Evolutionary conservation across 2,797 vertebrate species (phyloP), one percentile per base, ranked within the genome.

Genomic region (Tarsius wallacei): DNA sequence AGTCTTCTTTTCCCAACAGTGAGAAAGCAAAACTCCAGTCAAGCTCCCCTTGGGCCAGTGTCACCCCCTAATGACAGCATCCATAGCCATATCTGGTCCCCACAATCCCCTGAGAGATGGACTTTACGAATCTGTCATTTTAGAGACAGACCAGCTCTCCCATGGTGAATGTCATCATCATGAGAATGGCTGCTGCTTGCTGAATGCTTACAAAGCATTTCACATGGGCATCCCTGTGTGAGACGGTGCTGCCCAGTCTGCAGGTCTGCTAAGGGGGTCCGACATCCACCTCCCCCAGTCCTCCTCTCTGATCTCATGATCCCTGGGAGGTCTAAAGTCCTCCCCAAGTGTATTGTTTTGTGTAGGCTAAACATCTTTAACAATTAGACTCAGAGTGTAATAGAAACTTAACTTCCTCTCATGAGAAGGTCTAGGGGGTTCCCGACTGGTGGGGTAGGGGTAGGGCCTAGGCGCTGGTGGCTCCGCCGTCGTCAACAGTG

Each of bases 131-230:
- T 42, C 12, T 42, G 22, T 61, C 13, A 4, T 49, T 76, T 66
- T 5, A 61, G 85, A 64, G n/a, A 49, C 1, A 76, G 76, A 51
- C 4, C 7, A 8, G 19, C 55, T 47, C 57, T 68, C 57, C 55
- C 2, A 0, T 28, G 24, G 12, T 1, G 13, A 81, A 26, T n/a
- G 31, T 19, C 7, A 2, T 14, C 31, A 0, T 55, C 5, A 36
- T 59, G 57, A 61, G 49, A 68, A 68, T 5, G 24, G 66, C 47
- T 9, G 6, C 28, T 59, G 1, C n/a, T 55, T 42, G 21, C 61
- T 1, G 1, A 31, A 31, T 4, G 42, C 42, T 42, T 42, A 42
- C 42, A 42, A 42, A 42, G 31, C 47, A 17, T 0, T 24, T 71
- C 33, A 33, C 33, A 9, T 0, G 3, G 10, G 26, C 2, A 8